Percentiles rank a stretch among this genome's conserved stretches.
These are phyloP conservation scores for Propithecus perrieri DNA, from an alignment of 2,797 vertebrate genomes.

Conservation along the genomic window DNA sequence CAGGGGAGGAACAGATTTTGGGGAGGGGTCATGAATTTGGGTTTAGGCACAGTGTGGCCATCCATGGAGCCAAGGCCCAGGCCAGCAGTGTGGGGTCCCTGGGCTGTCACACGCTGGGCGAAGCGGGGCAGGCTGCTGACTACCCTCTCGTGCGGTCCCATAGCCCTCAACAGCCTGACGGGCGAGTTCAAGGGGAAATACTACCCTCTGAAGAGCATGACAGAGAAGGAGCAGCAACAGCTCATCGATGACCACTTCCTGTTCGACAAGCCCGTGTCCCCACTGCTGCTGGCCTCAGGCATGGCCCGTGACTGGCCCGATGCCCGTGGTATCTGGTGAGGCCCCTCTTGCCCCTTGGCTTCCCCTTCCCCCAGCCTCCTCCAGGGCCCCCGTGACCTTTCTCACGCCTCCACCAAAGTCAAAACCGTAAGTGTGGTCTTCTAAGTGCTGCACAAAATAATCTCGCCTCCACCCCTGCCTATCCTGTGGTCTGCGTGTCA, in stretches of 20 bases:
- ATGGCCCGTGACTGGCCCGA: slow-evolving; percentile 94
- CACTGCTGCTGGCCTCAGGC: slow-evolving; percentile 90
- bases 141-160: accelerated
- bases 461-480: not conserved
- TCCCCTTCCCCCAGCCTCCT: not conserved
- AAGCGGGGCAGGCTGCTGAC: not conserved
- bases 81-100: not conserved
- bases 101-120: accelerated
- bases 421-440: not conserved
- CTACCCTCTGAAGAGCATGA: slow-evolving; percentile 91
- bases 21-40: not conserved
- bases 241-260: slow-evolving; percentile 93
- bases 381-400: accelerated
- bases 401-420: not conserved
- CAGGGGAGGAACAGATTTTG: accelerated
- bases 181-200: slow-evolving; percentile 93
- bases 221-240: slow-evolving; percentile 90
- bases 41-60: not conserved
- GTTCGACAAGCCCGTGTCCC: slow-evolving; percentile 92
- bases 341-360: accelerated
- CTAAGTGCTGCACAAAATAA: not conserved
- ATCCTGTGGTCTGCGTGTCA: not conserved
- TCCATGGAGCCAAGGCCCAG: not conserved
- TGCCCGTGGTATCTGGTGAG: slow-evolving; percentile 91
- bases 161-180: slow-evolving; percentile 89